Evolutionary conservation across 2,797 vertebrate genomes (phyloP).

Genomic region (Morelia viridis): DNA sequence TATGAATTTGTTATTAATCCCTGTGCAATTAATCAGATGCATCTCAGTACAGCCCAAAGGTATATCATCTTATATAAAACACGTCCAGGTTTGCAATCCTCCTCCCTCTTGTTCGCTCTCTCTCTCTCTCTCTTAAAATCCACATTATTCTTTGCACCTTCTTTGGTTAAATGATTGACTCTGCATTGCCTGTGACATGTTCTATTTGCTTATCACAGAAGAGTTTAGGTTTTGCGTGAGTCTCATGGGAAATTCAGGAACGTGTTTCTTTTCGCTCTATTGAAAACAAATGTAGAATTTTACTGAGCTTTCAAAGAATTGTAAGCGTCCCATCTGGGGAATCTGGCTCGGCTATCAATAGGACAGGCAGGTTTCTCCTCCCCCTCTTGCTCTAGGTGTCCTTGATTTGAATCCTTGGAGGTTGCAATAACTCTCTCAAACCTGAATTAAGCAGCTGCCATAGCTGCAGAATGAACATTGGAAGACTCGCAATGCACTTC

Average conservation of each 20-base stretch:
- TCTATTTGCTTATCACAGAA: constrained; percentile 49
- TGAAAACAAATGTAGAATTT: constrained; percentile 55
- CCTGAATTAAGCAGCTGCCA: constrained; percentile 48
- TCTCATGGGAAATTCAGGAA: constrained; percentile 54
- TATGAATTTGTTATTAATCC: constrained; percentile 2
- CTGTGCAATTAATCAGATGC: not conserved
- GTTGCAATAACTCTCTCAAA: constrained; percentile 45
- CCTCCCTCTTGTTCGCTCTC: not conserved
- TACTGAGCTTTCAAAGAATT: constrained; percentile 59
- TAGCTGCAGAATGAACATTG: constrained; percentile 39
- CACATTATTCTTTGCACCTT: constrained; percentile 12
- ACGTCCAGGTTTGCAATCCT: not conserved
- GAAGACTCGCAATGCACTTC: not conserved
- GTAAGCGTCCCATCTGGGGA: constrained; percentile 50
- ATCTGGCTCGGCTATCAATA: constrained; percentile 52
- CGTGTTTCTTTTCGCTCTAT: constrained; percentile 55
- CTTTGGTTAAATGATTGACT: constrained; percentile 34
- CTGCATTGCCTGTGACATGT: constrained; percentile 17
- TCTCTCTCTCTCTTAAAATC: not conserved
- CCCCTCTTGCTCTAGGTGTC: constrained; percentile 16
- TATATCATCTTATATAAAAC: not conserved
- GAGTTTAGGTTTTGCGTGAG: constrained; percentile 40
- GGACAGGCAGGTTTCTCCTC: constrained; percentile 57
- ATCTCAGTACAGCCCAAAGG: not conserved
- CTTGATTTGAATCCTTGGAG: constrained; percentile 47